Base-by-base conservation (phyloP, 2,888 invertebrate genomes). In the Lycophotia porphyrea region DNA sequence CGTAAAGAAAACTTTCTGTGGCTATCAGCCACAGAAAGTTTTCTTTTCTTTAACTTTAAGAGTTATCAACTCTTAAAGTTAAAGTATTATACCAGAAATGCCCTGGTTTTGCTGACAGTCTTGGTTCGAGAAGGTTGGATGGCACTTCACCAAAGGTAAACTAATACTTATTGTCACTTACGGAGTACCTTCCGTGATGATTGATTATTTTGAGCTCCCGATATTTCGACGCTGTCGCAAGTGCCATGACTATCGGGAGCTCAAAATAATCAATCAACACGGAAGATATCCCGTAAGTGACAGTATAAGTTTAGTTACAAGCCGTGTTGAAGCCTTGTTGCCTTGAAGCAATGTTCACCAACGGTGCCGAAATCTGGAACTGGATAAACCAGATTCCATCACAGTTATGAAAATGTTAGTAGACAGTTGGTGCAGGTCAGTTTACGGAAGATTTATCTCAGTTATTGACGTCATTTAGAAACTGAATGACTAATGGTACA, bases 401-500 rank as follows among this genome's bases (percentile, higher is more conserved):
- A 71, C 27, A 66, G 5, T 44, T 36, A 2, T 36, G 7, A 7
- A 42, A 31, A 24, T 9, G 0, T 39, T 27, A 13, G 5, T 24
- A 36, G 8, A 18, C 77, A 31, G 18, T 52, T 27, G 36, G 7
- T 31, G 47, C 60, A 68, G 36, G 58, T 36, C 58, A 60, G 65
- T 42, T 81, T 73, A 65, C 52, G 64, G 74, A 73, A 82, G 49
- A 76, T 72, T 24, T n/a, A 49, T 70, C 72, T 5, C 21, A 15
- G 31, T 24, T 31, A 2, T 64, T 49, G 34, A 74, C 58, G 67
- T 72, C 67, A 85, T 77, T 75, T 80, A 82, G 83, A 80, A 84
- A 86, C 76, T 68, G 70, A 61, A 74, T 79, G 80, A 80, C 71
- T 77, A 80, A 86, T 80, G 67, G 13, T 49, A 67, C 64, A 42